phyloP scores from a whole-genome alignment of 2,888 invertebrate species.

The Sceliomorpha sp. region DNA sequence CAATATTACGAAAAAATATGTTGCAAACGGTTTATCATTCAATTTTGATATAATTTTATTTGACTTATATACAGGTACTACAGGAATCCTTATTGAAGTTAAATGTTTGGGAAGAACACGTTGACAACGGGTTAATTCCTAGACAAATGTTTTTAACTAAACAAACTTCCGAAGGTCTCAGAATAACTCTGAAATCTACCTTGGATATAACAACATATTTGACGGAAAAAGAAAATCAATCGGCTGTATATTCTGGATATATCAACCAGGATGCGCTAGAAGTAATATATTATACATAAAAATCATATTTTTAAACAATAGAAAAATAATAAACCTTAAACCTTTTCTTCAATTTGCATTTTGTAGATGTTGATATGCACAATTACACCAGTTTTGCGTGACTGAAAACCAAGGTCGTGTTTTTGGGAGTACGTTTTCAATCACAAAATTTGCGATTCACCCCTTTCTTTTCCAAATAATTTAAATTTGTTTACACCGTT shows the following conservation, averaged over 20 bases:
- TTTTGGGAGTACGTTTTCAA: too few relatives aligned
- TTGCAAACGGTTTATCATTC: background rate
- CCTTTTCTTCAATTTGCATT: too few relatives aligned
- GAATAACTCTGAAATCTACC: constrained; percentile 48
- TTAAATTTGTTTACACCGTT: background rate
- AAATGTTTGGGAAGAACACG: constrained; percentile 47
- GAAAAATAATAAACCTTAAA: background rate
- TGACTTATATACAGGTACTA: constrained; percentile 18
- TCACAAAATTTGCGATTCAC: background rate
- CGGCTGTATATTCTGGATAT: constrained; percentile 45
- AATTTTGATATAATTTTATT: constrained; percentile 2
- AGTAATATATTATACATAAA: constrained; percentile 24
- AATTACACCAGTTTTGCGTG: too few relatives aligned
- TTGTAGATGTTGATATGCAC: too few relatives aligned
- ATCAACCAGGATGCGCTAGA: constrained; percentile 60
- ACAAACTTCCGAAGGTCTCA: constrained; percentile 53
- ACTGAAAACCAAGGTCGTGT: too few relatives aligned
- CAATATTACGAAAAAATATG: too few relatives aligned
- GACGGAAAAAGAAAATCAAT: constrained; percentile 33
- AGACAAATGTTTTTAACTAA: constrained; percentile 38
- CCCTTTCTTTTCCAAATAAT: background rate
- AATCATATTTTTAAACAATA: background rate
- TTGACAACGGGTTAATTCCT: constrained; percentile 23
- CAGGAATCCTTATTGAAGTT: constrained; percentile 25
- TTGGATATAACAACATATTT: constrained; percentile 45